A percentile compares a stretch with the other conserved stretches of the same genome.
Evolutionary conservation across 2,113 vertebrate genomes (phyloP).

Genomic region (Vicugna pacos): DNA sequence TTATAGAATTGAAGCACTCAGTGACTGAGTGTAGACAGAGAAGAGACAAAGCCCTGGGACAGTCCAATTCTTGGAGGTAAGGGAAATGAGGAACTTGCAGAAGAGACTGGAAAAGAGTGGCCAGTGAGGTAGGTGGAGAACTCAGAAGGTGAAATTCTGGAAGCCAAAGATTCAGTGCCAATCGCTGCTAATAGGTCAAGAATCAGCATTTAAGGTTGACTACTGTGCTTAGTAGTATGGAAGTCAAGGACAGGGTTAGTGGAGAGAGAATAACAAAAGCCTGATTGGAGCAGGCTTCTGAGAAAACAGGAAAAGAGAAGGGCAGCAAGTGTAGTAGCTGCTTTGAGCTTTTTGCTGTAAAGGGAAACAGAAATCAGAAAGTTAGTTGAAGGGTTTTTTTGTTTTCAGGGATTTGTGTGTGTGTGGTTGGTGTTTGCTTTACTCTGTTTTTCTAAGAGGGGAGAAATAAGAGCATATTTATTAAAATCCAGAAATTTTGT

Average conservation of each 20-base stretch:
- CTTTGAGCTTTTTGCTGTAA: background rate
- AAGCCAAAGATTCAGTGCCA: background rate
- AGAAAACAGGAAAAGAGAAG: background rate
- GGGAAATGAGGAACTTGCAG: background rate
- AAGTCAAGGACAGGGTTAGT: background rate
- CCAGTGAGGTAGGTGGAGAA: background rate
- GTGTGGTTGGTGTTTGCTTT: background rate
- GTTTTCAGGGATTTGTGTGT: background rate
- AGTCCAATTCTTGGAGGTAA: background rate
- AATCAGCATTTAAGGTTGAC: background rate
- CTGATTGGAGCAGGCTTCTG: background rate
- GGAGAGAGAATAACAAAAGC: background rate
- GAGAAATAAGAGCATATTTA: background rate
- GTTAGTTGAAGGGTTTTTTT: background rate
- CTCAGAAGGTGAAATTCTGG: background rate
- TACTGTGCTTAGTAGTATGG: background rate
- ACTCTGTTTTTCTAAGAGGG: slow-evolving; percentile 27
- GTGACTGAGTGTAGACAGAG: background rate
- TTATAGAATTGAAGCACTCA: background rate
- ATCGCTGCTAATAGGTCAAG: background rate
- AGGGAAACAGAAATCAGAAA: background rate
- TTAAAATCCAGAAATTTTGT: background rate
- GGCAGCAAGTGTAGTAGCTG: background rate
- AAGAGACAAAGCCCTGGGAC: background rate
- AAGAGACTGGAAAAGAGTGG: background rate